Evolutionary conservation across 2,888 invertebrate species (phyloP).

Genomic region (Scrobipalpa atriplicella): DNA sequence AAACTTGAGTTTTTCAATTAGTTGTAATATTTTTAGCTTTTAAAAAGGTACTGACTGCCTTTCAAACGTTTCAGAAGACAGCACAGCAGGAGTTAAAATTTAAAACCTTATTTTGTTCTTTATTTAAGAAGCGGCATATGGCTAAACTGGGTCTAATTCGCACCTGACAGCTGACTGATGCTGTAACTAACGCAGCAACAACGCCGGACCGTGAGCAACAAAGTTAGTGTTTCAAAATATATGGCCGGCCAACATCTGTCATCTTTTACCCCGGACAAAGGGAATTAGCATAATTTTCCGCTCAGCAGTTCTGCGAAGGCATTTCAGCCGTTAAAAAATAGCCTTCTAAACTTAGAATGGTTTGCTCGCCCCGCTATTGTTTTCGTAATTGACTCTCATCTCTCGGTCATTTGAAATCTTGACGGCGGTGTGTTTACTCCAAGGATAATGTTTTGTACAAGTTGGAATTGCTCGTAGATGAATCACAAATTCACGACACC

Average conservation of each 20-base stretch:
- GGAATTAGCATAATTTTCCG: constrained; percentile 70
- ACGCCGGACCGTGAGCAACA: constrained; percentile 15
- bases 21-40: not conserved
- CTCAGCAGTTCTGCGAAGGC: constrained; percentile 56
- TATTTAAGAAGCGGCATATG: not conserved
- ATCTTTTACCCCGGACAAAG: constrained; percentile 39
- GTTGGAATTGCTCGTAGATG: constrained; percentile 15
- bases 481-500: constrained; percentile 4
- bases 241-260: constrained; percentile 39
- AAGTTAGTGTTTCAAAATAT: constrained; percentile 28
- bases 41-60: too few species aligned
- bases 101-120: not conserved
- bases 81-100: too few species aligned
- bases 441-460: constrained; percentile 15
- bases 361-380: constrained; percentile 38
- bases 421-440: constrained; percentile 11
- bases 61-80: too few species aligned
- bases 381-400: constrained; percentile 41
- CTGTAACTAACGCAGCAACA: constrained; percentile 1
- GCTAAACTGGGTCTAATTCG: not conserved
- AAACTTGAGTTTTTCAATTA: not conserved
- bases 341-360: constrained; percentile 46
- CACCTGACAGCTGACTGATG: constrained; percentile 17
- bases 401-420: constrained; percentile 39
- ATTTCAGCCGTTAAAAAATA: constrained; percentile 55